phyloP scores from a whole-genome alignment of 1,140 invertebrate genomes.

The Scaptomyza graminum region DNA sequence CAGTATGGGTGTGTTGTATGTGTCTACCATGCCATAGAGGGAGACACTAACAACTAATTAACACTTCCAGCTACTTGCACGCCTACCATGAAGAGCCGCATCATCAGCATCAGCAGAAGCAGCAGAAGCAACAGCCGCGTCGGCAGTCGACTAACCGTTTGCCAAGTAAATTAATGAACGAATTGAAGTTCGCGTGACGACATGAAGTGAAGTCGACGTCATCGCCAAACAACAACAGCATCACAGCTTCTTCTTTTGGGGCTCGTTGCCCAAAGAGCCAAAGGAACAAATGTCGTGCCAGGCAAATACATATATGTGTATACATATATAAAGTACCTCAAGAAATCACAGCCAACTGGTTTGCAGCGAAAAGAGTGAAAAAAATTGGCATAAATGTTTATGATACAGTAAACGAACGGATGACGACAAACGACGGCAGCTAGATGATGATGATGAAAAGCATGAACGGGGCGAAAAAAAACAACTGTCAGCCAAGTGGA shows the following conservation, averaged over 20 bases:
- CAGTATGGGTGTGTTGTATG: slow-evolving; percentile 31
- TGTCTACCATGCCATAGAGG: slow-evolving; percentile 2
- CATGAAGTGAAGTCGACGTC: slow-evolving; percentile 62
- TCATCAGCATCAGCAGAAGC: too few species aligned
- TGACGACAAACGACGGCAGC: slow-evolving; percentile 40
- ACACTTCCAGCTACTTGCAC: slow-evolving; percentile 79
- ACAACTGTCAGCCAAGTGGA: slow-evolving; percentile 64
- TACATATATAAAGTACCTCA: slow-evolving; percentile 46
- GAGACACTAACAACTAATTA: slow-evolving; percentile 78
- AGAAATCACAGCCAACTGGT: slow-evolving; percentile 68
- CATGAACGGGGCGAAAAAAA: slow-evolving; percentile 6
- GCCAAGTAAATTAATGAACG: slow-evolving; percentile 78
- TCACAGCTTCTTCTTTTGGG: slow-evolving; percentile 26
- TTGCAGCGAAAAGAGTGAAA: slow-evolving; percentile 50
- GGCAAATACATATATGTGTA: slow-evolving; percentile 45
- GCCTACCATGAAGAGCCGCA: slow-evolving; percentile 52
- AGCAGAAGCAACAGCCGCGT: too few species aligned
- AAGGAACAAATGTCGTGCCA: slow-evolving; percentile 79
- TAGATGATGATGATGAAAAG: slow-evolving; percentile 66
- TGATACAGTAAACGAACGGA: slow-evolving; percentile 72
- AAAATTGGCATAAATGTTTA: slow-evolving; percentile 71
- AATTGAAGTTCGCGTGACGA: slow-evolving; percentile 78
- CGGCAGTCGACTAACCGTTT: slow-evolving; percentile 59
- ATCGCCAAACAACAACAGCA: slow-evolving; percentile 39
- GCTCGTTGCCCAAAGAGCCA: slow-evolving; percentile 38